Conservation (phyloP, 2,797 vertebrate species). For the Falco rusticolus region DNA sequence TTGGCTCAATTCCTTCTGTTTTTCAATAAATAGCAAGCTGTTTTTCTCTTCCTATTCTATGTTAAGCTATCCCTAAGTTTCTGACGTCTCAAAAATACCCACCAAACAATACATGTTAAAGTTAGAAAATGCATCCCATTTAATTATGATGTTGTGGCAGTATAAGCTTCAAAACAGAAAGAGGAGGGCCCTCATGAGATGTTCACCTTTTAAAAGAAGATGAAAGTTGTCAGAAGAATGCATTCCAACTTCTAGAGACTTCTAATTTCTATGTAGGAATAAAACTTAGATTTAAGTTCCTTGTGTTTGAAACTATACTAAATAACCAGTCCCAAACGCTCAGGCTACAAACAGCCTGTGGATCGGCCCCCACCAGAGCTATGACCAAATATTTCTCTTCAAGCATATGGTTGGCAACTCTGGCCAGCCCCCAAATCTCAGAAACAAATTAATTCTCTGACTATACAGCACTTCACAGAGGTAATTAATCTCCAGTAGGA, state of each 20-base stretch:
- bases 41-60: background rate
- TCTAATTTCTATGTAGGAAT: constrained; percentile 45
- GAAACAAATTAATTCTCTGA: background rate
- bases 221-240: constrained; percentile 14
- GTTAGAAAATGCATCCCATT: constrained; percentile 57
- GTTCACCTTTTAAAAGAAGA: constrained; percentile 41
- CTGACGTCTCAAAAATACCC: background rate
- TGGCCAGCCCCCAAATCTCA: background rate
- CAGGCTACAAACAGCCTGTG: background rate
- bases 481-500: background rate
- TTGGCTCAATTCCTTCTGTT: background rate
- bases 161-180: constrained; percentile 37
- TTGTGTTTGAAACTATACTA: background rate
- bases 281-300: constrained; percentile 23
- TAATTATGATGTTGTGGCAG: constrained; percentile 52
- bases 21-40: background rate
- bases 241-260: constrained; percentile 14
- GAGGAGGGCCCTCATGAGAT: constrained; percentile 6
- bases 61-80: background rate
- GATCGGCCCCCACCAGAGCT: background rate
- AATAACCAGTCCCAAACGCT: background rate
- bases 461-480: background rate
- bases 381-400: background rate
- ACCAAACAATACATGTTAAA: constrained; percentile 51
- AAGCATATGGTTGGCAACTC: rapidly evolving